Percentiles rank a stretch among this genome's conserved stretches.
phyloP scores from a whole-genome alignment of 64 coral and sea anemone species.

The Hydrozoanthus tunicans region DNA sequence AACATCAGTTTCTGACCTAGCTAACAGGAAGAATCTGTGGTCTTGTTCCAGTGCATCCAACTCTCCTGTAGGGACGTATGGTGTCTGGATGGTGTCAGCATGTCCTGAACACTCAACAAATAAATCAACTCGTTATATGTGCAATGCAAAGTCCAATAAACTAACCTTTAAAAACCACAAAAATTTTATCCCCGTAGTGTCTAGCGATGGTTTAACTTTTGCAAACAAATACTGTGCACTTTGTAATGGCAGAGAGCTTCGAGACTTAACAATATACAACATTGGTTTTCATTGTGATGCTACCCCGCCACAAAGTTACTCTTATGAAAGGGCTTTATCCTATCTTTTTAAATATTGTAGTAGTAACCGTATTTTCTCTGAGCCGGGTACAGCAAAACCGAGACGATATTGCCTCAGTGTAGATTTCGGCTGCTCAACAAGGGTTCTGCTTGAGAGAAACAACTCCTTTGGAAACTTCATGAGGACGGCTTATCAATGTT shows the following conservation, averaged over 20 bases:
- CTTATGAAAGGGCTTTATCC: background rate
- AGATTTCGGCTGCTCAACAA: background rate
- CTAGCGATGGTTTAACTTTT: conserved; percentile 3
- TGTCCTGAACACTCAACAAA: background rate
- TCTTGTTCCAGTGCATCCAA: background rate
- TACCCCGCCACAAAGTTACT: background rate
- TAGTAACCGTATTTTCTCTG: background rate
- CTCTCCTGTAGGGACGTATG: background rate
- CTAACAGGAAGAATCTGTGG: background rate
- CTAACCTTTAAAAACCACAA: conserved; percentile 8
- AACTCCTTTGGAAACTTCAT: background rate
- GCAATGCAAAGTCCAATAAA: background rate
- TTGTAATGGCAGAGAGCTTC: background rate
- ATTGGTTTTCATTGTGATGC: conserved; percentile 5
- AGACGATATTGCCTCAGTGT: background rate
- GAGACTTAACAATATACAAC: background rate
- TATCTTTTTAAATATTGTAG: conserved; percentile 8
- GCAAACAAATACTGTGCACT: conserved; percentile 8
- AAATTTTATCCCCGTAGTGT: background rate
- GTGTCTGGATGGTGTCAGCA: conserved; percentile 11
- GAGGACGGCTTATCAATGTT: background rate
- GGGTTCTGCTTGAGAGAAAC: too few species aligned
- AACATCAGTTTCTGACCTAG: background rate
- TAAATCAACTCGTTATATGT: background rate
- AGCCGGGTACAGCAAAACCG: background rate